A percentile compares a stretch with the other conserved stretches of the same genome.
Evolutionary conservation across 1,140 invertebrate species (phyloP).

Genomic region (Nylanderia fulva): DNA sequence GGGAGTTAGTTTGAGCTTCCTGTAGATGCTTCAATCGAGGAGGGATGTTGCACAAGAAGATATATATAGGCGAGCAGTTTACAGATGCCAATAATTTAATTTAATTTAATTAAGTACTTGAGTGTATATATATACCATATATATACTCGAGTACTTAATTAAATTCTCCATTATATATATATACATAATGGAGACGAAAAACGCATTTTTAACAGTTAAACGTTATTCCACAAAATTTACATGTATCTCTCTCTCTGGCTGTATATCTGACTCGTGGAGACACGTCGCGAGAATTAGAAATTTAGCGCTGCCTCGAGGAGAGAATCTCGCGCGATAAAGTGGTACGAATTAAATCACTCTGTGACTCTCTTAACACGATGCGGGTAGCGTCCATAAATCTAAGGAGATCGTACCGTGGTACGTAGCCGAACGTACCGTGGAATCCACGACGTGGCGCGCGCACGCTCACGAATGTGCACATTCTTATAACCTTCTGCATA

Average conservation of each 20-base stretch:
- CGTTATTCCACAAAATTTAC: constrained; percentile 28
- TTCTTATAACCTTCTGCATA: constrained; percentile 84
- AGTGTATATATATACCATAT: too few relatives aligned
- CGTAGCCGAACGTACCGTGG: constrained; percentile 72
- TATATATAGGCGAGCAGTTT: constrained; percentile 30
- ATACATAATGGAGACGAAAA: too few relatives aligned
- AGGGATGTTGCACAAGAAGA: constrained; percentile 13
- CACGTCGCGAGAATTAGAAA: constrained; percentile 46
- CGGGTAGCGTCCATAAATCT: constrained; percentile 78
- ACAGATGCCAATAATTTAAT: constrained; percentile 46
- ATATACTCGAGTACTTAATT: too few relatives aligned
- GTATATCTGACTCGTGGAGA: neutral
- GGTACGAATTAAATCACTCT: constrained; percentile 73
- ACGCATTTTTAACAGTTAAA: neutral
- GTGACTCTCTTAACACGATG: constrained; percentile 64
- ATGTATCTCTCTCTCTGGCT: neutral
- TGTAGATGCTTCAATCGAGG: neutral
- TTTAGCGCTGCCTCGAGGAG: constrained; percentile 27
- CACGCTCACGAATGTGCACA: constrained; percentile 64
- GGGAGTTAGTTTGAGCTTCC: constrained; percentile 5
- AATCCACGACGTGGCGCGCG: constrained; percentile 77
- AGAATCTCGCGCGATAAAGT: constrained; percentile 65
- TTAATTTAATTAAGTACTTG: constrained; percentile 49
- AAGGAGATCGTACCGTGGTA: constrained; percentile 73
- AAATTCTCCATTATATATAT: too few relatives aligned